Evolutionary conservation across 2,113 vertebrate species (phyloP).

Genomic region (Girardinichthys multiradiatus): DNA sequence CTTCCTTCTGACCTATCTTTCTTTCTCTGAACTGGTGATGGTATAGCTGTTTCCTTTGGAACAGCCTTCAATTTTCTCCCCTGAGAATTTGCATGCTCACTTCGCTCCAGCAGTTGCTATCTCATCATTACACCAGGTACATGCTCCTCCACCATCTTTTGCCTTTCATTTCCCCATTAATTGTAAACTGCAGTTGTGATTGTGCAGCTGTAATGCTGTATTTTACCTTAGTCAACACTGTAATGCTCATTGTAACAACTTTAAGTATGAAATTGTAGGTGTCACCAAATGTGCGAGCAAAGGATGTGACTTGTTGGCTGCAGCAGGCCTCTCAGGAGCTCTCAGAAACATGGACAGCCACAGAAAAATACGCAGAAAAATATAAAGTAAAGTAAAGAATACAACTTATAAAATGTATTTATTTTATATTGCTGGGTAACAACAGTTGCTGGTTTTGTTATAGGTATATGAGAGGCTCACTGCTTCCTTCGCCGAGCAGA

Average conservation of each 20-base stretch:
- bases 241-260: background rate
- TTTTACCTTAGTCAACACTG: background rate
- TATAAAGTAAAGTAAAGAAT: slow-evolving; percentile 39
- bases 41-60: slow-evolving; percentile 58
- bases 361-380: slow-evolving; percentile 46
- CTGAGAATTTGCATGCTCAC: slow-evolving; percentile 34
- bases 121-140: slow-evolving; percentile 51
- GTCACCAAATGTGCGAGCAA: slow-evolving; percentile 32
- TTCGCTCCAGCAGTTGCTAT: slow-evolving; percentile 49
- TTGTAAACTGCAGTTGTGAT: background rate
- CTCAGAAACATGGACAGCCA: slow-evolving; percentile 16
- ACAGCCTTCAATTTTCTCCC: slow-evolving; percentile 38
- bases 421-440: background rate
- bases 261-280: slow-evolving; percentile 18
- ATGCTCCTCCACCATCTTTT: background rate
- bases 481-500: slow-evolving; percentile 45
- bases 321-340: slow-evolving; percentile 45
- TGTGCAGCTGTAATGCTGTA: background rate
- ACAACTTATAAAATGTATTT: background rate
- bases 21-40: slow-evolving; percentile 24
- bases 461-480: slow-evolving; percentile 46
- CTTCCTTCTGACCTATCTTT: background rate
- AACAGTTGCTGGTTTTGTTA: background rate
- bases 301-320: slow-evolving; percentile 53
- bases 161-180: background rate